Percentiles rank a stretch among this genome's conserved stretches.
Evolutionary conservation across 2,797 vertebrate genomes (phyloP).

Genomic region (Stomatorhinus walkeri): DNA sequence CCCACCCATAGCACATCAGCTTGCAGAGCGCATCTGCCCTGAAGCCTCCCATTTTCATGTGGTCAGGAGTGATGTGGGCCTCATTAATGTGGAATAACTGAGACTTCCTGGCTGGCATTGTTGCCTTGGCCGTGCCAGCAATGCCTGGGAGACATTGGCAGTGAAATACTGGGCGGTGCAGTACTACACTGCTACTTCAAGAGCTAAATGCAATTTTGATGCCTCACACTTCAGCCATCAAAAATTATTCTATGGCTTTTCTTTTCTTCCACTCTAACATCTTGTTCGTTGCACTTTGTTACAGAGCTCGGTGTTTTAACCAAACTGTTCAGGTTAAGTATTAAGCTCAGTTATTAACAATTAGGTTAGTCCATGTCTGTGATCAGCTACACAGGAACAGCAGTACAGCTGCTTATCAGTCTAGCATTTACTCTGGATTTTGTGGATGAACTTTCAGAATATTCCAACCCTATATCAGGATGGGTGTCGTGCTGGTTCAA

Average conservation of each 20-base stretch:
- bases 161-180: not conserved
- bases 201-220: not conserved
- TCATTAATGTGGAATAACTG: slow-evolving; percentile 5
- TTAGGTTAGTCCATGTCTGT: not conserved
- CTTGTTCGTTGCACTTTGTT: not conserved
- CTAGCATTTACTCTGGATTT: not conserved
- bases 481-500: not conserved
- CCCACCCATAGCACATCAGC: not conserved
- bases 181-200: not conserved
- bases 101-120: not conserved
- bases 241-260: not conserved
- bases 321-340: not conserved
- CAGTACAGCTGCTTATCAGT: not conserved
- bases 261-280: not conserved
- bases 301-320: not conserved
- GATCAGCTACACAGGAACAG: not conserved
- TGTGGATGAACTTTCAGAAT: not conserved
- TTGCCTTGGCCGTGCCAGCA: not conserved
- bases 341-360: not conserved
- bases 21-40: not conserved
- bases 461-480: not conserved
- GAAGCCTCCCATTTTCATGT: not conserved
- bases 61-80: not conserved
- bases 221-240: not conserved
- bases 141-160: not conserved